These are phyloP conservation scores for Spodoptera littoralis DNA, from an alignment of 2,888 invertebrate species.

Conservation along the genomic window DNA sequence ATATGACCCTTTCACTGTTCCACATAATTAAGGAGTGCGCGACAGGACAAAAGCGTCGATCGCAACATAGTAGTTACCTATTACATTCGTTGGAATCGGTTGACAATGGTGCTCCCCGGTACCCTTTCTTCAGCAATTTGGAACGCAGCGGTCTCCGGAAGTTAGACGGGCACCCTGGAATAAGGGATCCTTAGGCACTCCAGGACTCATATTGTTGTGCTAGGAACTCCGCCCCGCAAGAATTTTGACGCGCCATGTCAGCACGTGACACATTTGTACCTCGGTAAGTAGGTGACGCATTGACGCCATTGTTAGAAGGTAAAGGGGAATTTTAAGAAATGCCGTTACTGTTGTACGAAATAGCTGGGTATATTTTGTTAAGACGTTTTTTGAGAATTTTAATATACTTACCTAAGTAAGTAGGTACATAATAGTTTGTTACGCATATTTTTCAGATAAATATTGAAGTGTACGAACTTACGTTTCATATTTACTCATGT, in stretches of 20 bases:
- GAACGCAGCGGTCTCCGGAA: constrained; percentile 85
- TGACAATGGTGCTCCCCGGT: constrained; percentile 80
- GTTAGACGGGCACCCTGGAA: constrained; percentile 79
- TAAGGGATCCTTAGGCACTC: constrained; percentile 81
- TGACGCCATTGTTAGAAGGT: constrained; percentile 30
- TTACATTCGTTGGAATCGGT: constrained; percentile 87
- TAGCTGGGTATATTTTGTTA: background rate
- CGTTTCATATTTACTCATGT: too few relatives aligned
- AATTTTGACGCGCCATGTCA: constrained; percentile 68
- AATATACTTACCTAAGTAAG: too few relatives aligned
- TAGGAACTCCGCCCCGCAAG: constrained; percentile 82
- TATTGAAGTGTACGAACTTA: too few relatives aligned
- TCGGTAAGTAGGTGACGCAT: constrained; percentile 52
- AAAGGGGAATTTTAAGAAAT: constrained; percentile 37
- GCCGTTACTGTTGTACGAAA: constrained; percentile 40
- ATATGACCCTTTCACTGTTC: constrained; percentile 88
- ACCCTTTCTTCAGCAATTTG: constrained; percentile 88
- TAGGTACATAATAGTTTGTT: too few relatives aligned
- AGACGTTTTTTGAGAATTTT: constrained; percentile 1
- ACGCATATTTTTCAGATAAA: too few relatives aligned
- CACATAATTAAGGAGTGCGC: constrained; percentile 87
- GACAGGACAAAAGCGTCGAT: constrained; percentile 81
- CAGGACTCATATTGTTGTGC: constrained; percentile 78
- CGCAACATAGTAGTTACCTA: constrained; percentile 84
- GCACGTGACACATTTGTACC: constrained; percentile 81